Evolutionary conservation across 2,888 invertebrate species (phyloP).

Genomic region (Adela reaumurella): DNA sequence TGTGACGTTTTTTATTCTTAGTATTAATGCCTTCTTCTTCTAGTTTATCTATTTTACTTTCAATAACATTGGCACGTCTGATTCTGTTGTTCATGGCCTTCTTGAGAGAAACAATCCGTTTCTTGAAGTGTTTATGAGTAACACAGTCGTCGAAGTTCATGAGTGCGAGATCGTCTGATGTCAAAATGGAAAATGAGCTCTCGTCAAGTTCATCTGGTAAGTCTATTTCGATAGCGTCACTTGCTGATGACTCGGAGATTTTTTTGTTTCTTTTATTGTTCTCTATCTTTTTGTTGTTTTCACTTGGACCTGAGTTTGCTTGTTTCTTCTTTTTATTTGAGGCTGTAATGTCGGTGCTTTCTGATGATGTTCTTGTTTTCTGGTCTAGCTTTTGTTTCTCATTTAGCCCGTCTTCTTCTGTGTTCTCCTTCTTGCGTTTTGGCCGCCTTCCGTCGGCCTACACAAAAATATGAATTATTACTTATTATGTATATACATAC

Average conservation of each 20-base stretch:
- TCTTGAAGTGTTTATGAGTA: conserved; percentile 26
- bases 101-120: conserved; percentile 22
- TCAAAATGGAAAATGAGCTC: conserved; percentile 13
- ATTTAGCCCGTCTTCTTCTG: no score
- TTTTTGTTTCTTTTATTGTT: conserved; percentile 2
- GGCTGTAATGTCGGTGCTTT: background rate
- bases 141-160: conserved; percentile 31
- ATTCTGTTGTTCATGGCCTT: conserved; percentile 27
- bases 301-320: no score
- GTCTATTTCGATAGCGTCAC: conserved; percentile 36
- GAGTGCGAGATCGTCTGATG: conserved; percentile 25
- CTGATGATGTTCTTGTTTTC: conserved; percentile 4
- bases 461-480: background rate
- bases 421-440: conserved; percentile 2
- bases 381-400: background rate
- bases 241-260: conserved; percentile 24
- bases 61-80: conserved; percentile 20
- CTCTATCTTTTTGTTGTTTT: conserved; percentile 11
- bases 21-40: conserved; percentile 30
- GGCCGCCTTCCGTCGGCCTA: background rate
- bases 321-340: background rate
- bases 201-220: conserved; percentile 24
- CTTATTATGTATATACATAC: no score
- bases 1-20: conserved; percentile 32
- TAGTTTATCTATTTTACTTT: conserved; percentile 26